Evolutionary conservation across 2,797 vertebrate genomes (phyloP), one percentile per base, ranked within the genome.

Genomic region (Etheostoma perlongum): DNA sequence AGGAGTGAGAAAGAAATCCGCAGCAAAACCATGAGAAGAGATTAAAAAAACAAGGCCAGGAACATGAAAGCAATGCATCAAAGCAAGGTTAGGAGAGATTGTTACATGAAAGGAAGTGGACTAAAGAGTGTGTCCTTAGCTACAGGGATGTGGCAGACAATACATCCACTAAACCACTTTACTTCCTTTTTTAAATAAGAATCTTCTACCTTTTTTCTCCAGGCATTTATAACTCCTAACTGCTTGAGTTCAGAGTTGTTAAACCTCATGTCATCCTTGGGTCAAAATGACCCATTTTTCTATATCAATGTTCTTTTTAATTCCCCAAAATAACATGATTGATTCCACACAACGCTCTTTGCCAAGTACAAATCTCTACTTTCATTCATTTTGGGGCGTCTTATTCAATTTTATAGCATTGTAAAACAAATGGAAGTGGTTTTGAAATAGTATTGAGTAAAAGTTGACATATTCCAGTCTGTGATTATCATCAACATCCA

Each of bases 51-150:
- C 60, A 73, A 73, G 53, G 69, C 46, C 33, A 57, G 42, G 44
- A 23, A 76, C 63, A 76, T 66, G 55, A 82, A 85, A 78, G 60
- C 36, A 42, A 70, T 57, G 47, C 66, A 54, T 85, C 69, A 72
- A 83, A 79, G 61, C 12, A 19, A 59, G 19, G 47, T 44, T 15
- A 47, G 52, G 70, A 58, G 55, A 64, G 40, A 79, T 54, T 51
- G 62, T 53, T 71, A 69, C 40, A 74, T 78, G 42, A 80, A 84
- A 81, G 60, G 40, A 33, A 10, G 27, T 62, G 36, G 54, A 44
- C 63, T 62, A 51, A 76, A 76, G 49, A 75, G 53, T 53, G 10
- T 4, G 46, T 65, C 49, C 65, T 6, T 62, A 71, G 65, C 79
- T 65, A 55, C 69, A 76, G 60, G 54, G 60, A 57, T n/a, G n/a